Percentiles rank a stretch among this genome's conserved stretches.
These are phyloP conservation scores for Glyphotaelius pellucidus DNA, from an alignment of 2,888 invertebrate species.

Conservation along the genomic window DNA sequence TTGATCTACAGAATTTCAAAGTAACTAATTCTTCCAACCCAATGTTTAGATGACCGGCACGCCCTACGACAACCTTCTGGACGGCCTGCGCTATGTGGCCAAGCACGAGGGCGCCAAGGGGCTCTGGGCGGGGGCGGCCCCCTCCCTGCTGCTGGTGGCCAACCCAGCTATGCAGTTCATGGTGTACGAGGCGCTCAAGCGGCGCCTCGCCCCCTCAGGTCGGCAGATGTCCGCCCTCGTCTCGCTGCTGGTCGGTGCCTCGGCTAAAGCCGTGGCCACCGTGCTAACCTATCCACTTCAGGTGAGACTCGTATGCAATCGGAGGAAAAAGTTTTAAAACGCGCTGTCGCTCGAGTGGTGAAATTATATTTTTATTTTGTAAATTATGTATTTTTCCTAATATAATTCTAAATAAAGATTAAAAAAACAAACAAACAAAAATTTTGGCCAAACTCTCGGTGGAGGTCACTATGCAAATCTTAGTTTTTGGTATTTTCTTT, in stretches of 20 bases:
- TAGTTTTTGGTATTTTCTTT: no score
- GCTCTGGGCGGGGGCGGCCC: slow-evolving; percentile 90
- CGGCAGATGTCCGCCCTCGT: slow-evolving; percentile 79
- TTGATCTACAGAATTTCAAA: not conserved
- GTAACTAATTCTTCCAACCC: not conserved
- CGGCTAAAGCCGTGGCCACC: slow-evolving; percentile 91
- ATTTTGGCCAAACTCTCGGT: no score
- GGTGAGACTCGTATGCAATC: slow-evolving; percentile 59
- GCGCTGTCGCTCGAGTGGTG: no score
- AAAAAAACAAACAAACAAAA: no score
- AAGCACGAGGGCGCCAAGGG: slow-evolving; percentile 85
- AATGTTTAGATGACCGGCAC: slow-evolving; percentile 69
- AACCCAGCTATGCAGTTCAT: slow-evolving; percentile 97
- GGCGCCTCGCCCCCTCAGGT: slow-evolving; percentile 77
- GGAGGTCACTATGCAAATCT: no score
- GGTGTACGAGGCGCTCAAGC: slow-evolving; percentile 92
- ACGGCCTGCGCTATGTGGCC: slow-evolving; percentile 84
- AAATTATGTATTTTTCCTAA: no score
- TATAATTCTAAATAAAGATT: no score
- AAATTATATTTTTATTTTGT: no score
- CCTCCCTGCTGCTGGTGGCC: slow-evolving; percentile 90
- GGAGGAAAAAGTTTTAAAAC: no score
- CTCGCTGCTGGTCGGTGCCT: slow-evolving; percentile 86
- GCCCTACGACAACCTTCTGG: slow-evolving; percentile 75
- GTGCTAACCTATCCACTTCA: slow-evolving; percentile 94